Conservation (phyloP, 2,888 invertebrate species). For the Sinhomidia bicolor region DNA sequence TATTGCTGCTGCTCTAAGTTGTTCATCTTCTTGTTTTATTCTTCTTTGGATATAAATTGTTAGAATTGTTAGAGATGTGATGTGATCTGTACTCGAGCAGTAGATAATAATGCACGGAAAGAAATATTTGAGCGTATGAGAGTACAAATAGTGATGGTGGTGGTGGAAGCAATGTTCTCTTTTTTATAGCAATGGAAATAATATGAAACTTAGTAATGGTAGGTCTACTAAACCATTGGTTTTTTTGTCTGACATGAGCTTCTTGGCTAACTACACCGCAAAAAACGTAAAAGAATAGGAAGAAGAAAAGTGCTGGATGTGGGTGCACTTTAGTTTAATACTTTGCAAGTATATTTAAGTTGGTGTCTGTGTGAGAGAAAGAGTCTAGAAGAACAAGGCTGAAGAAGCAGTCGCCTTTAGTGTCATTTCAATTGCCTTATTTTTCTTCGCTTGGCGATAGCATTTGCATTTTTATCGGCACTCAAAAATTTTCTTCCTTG, state of each 20-base stretch:
- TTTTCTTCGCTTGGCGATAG: conserved; percentile 76
- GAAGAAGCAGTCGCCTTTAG: conserved; percentile 69
- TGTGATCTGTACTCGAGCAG: conserved; percentile 30
- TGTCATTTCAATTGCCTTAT: conserved; percentile 77
- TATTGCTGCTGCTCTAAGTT: neutral
- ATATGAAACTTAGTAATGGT: conserved; percentile 11
- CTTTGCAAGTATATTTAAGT: conserved; percentile 11
- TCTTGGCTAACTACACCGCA: conserved; percentile 59
- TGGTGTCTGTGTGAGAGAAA: neutral
- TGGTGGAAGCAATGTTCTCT: conserved; percentile 1
- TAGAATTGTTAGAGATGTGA: neutral
- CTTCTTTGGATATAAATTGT: conserved; percentile 38
- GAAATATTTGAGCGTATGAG: conserved; percentile 38
- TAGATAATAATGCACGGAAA: conserved; percentile 50
- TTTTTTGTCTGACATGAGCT: conserved; percentile 51
- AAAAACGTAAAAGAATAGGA: conserved; percentile 18
- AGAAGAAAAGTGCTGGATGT: conserved; percentile 39
- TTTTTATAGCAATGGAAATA: conserved; percentile 25
- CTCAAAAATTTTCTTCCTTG: conserved; percentile 57
- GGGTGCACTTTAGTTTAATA: conserved; percentile 32
- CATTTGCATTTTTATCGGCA: conserved; percentile 78
- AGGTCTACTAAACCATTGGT: conserved; percentile 23
- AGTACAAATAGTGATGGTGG: conserved; percentile 26
- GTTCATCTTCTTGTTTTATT: conserved; percentile 51
- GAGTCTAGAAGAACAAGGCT: neutral